Conservation (phyloP, 2,113 vertebrate genomes). For the Edolisoma coerulescens region DNA sequence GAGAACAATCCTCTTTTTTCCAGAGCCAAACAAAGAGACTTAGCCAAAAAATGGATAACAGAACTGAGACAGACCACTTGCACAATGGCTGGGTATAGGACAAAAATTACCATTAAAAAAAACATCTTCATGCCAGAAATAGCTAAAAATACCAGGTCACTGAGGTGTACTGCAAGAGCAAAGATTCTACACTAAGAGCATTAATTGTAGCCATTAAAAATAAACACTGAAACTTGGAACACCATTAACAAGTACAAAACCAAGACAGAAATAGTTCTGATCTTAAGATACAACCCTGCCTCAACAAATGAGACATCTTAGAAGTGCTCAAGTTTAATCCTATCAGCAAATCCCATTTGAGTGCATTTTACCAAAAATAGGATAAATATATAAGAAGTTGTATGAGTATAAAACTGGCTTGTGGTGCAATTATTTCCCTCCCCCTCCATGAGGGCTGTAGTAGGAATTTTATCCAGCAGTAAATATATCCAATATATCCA, state of each 20-base stretch:
- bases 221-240: background rate
- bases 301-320: background rate
- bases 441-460: background rate
- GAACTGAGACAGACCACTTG: background rate
- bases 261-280: background rate
- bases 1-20: background rate
- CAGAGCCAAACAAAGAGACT: background rate
- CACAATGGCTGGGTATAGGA: background rate
- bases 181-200: background rate
- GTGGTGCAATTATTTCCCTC: background rate
- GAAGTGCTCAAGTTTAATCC: background rate
- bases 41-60: background rate
- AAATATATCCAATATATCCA: background rate
- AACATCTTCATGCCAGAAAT: background rate
- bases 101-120: constrained; percentile 9
- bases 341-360: background rate
- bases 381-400: background rate
- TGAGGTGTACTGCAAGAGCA: background rate
- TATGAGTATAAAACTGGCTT: background rate
- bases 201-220: background rate
- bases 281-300: background rate
- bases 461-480: background rate
- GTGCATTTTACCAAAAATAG: background rate
- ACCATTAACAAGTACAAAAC: background rate
- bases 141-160: background rate